Percentiles rank a stretch among this genome's conserved stretches.
Evolutionary conservation across 2,797 vertebrate species (phyloP).

Genomic region (Tarsius wallacei): DNA sequence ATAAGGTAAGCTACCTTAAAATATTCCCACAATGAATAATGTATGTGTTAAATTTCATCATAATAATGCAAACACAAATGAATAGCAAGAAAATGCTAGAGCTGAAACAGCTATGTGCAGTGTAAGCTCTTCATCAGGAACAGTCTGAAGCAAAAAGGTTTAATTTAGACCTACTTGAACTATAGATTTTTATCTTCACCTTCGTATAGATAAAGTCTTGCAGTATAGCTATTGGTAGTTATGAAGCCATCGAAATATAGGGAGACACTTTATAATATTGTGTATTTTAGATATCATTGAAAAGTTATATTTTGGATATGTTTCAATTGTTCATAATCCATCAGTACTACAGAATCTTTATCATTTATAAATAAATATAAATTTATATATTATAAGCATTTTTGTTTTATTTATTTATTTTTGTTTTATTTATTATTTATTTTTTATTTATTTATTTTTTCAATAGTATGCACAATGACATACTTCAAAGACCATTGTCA

Average conservation of each 20-base stretch:
- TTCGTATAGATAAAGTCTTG: neutral
- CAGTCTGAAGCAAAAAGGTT: neutral
- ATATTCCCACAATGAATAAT: neutral
- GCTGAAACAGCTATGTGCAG: neutral
- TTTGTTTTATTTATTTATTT: conserved; percentile 5
- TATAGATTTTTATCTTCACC: neutral
- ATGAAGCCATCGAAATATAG: neutral
- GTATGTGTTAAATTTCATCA: neutral
- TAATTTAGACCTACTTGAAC: neutral
- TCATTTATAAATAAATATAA: neutral
- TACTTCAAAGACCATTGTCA: neutral
- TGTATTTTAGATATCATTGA: neutral
- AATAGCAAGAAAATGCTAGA: conserved; percentile 43
- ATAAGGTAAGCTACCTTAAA: conserved; percentile 28
- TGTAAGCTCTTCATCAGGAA: neutral
- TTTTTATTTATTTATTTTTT: conserved; percentile 42
- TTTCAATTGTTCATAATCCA: conserved; percentile 18
- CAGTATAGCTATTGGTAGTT: neutral
- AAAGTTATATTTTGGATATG: neutral
- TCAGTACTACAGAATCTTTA: neutral
- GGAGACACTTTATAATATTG: conserved; percentile 15
- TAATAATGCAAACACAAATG: conserved; percentile 29
- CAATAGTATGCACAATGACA: neutral
- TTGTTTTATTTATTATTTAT: no score
- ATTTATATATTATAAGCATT: neutral